A percentile compares a stretch with the other conserved stretches of the same genome.
These are phyloP conservation scores for Fragum whitleyi DNA, from an alignment of 2,888 invertebrate species.

Conservation along the genomic window DNA sequence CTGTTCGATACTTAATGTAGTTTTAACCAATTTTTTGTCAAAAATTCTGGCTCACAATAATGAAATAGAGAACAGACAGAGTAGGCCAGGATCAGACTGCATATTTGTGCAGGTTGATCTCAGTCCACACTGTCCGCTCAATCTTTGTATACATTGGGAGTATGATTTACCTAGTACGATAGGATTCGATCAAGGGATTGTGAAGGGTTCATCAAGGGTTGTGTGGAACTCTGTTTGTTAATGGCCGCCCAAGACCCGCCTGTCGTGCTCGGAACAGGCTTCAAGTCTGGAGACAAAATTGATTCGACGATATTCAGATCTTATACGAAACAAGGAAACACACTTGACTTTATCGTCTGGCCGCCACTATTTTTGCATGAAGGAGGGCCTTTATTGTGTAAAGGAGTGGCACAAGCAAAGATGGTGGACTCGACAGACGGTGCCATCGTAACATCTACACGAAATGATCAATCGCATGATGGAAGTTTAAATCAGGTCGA, in stretches of 20 bases:
- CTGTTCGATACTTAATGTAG: too few relatives aligned
- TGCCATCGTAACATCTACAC: too few relatives aligned
- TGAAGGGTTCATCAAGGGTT: background rate
- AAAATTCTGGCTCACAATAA: too few relatives aligned
- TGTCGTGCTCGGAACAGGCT: background rate
- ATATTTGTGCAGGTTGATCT: too few relatives aligned
- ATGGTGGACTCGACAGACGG: background rate
- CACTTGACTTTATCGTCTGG: slow-evolving; percentile 2
- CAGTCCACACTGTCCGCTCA: too few relatives aligned
- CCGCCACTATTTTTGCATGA: background rate
- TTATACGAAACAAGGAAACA: slow-evolving; percentile 12
- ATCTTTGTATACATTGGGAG: too few relatives aligned
- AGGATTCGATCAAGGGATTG: background rate
- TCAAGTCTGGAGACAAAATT: background rate
- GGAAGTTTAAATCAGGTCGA: too few relatives aligned
- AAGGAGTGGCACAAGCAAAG: slow-evolving; percentile 11
- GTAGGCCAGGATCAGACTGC: too few relatives aligned
- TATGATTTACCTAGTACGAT: background rate
- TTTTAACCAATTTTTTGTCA: too few relatives aligned
- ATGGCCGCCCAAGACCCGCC: slow-evolving; percentile 10
- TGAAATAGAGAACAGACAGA: too few relatives aligned
- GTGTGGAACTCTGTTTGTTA: slow-evolving; percentile 5
- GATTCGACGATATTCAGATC: background rate
- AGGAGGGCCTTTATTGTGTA: background rate
- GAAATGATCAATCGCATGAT: too few relatives aligned